These are phyloP conservation scores for Sisyra terminalis DNA, from an alignment of 2,888 invertebrate species.

Conservation along the genomic window DNA sequence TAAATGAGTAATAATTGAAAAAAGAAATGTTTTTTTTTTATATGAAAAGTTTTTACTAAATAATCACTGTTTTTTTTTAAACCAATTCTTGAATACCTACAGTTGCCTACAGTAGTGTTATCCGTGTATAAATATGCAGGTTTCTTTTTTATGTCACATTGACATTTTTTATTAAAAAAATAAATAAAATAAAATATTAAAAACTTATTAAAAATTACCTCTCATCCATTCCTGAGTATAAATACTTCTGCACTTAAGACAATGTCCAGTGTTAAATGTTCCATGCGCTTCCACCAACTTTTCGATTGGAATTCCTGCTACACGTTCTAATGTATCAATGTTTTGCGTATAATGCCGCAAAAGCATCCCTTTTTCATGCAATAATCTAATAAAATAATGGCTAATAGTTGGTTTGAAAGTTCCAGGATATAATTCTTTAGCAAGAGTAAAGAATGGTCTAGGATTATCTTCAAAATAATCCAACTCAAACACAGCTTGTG, in stretches of 20 bases:
- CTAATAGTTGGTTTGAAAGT: conserved; percentile 74
- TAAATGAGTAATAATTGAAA: too few relatives aligned
- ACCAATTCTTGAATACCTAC: too few relatives aligned
- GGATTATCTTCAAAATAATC: conserved; percentile 78
- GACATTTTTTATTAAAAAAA: conserved; percentile 1
- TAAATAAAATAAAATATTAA: conserved; percentile 3
- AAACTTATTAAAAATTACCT: conserved; percentile 29
- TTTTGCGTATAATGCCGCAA: conserved; percentile 76
- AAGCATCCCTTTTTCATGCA: conserved; percentile 66
- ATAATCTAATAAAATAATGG: conserved; percentile 78
- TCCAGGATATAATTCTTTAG: conserved; percentile 79
- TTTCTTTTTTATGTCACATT: conserved; percentile 1
- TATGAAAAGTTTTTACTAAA: too few relatives aligned
- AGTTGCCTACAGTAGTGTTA: too few relatives aligned
- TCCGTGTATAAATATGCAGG: too few relatives aligned
- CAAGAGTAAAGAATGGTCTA: conserved; percentile 80
- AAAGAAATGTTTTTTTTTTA: too few relatives aligned
- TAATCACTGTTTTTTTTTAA: too few relatives aligned
- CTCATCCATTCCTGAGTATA: conserved; percentile 76
- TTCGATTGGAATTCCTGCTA: conserved; percentile 66
- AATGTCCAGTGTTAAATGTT: conserved; percentile 77
- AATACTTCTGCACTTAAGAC: conserved; percentile 54
- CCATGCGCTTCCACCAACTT: conserved; percentile 92
- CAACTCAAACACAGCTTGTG: conserved; percentile 84
- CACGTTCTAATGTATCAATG: conserved; percentile 82